phyloP scores from a whole-genome alignment of 2,797 vertebrate species.

The Melanotaenia nigrans region DNA sequence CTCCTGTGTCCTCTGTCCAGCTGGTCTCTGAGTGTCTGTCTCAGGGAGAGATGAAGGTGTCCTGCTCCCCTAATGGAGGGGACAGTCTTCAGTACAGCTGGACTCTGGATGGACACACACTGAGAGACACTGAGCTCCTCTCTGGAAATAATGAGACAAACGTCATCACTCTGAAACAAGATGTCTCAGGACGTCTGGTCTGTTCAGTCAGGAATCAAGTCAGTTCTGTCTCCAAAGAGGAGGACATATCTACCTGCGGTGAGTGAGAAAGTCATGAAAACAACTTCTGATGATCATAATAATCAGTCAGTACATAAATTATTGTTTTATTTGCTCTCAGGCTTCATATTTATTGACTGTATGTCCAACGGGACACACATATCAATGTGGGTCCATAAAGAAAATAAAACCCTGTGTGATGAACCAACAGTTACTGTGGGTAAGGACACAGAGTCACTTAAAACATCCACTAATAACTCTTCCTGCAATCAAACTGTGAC shows the following conservation, averaged over 20 bases:
- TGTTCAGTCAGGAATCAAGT: conserved; percentile 44
- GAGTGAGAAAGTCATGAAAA: neutral
- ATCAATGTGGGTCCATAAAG: conserved; percentile 11
- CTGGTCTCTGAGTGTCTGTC: conserved; percentile 19
- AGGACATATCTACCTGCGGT: neutral
- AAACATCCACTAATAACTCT: conserved; percentile 25
- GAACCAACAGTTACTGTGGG: conserved; percentile 9
- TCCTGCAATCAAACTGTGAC: too few species aligned
- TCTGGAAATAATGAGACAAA: conserved; percentile 17
- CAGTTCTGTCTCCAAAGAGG: rapidly evolving
- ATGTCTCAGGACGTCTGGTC: conserved; percentile 30
- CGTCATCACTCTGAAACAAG: conserved; percentile 53
- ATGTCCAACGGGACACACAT: neutral
- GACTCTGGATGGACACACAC: conserved; percentile 58
- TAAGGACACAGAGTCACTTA: conserved; percentile 47
- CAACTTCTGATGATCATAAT: neutral
- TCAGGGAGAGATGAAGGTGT: conserved; percentile 33
- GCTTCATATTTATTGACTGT: conserved; percentile 9
- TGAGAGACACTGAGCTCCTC: conserved; percentile 49
- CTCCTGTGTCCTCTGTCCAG: conserved; percentile 21
- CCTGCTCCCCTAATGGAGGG: conserved; percentile 57
- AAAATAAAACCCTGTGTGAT: conserved; percentile 39
- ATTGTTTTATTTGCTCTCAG: neutral
- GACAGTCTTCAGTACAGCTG: conserved; percentile 63
- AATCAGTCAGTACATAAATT: neutral